Evolutionary conservation across 2,113 vertebrate genomes (phyloP).

Genomic region (Thunnus thynnus): DNA sequence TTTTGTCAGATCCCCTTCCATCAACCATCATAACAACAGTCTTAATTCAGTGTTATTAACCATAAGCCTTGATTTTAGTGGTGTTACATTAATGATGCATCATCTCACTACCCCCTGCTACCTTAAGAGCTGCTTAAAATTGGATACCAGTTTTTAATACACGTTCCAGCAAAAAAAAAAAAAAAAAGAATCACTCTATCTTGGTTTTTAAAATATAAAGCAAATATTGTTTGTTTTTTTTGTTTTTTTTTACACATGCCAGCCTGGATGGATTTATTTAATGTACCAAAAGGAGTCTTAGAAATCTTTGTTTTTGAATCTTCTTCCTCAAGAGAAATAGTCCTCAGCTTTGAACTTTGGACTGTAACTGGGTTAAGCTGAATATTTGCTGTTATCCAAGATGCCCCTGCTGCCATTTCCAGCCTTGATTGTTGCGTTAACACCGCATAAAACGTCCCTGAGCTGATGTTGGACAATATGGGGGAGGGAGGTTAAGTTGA

Average conservation of each 20-base stretch:
- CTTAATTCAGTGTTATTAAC: conserved; percentile 26
- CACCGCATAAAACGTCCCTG: conserved; percentile 3
- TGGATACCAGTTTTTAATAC: conserved; percentile 6
- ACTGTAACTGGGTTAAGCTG: conserved; percentile 6
- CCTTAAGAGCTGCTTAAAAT: conserved; percentile 16
- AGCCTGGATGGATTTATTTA: conserved; percentile 12
- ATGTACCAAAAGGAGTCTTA: conserved; percentile 12
- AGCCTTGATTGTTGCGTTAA: conserved; percentile 2
- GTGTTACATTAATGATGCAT: conserved; percentile 23
- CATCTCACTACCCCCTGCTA: background rate
- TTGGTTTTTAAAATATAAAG: background rate
- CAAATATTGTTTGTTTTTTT: background rate
- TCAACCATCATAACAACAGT: conserved; percentile 21
- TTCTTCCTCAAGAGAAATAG: conserved; percentile 13
- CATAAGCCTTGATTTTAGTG: conserved; percentile 29
- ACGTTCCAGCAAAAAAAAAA: conserved; percentile 12
- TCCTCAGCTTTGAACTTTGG: conserved; percentile 36
- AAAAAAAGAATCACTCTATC: background rate
- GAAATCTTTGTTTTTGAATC: conserved; percentile 22
- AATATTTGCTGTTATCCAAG: background rate
- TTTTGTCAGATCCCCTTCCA: conserved; percentile 26
- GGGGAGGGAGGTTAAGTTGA: background rate
- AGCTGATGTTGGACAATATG: conserved; percentile 2
- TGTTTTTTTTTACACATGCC: conserved; percentile 16
- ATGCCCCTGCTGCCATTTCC: conserved; percentile 9